A percentile compares a stretch with the other conserved stretches of the same genome.
These are phyloP conservation scores for Drosophila mayri DNA, from an alignment of 1,140 invertebrate genomes.

Conservation along the genomic window DNA sequence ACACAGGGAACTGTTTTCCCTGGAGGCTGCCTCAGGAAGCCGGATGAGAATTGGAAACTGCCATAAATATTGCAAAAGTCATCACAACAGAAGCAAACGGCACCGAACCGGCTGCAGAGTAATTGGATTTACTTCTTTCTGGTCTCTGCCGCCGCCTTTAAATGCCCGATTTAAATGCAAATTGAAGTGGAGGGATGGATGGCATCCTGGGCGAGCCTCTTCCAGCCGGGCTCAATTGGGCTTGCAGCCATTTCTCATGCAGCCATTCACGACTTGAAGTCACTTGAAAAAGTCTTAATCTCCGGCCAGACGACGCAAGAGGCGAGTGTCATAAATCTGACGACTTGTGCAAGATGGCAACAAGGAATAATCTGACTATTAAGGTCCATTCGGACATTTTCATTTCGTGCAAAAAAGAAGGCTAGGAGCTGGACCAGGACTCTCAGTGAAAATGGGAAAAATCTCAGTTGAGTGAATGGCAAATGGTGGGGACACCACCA, in stretches of 20 bases:
- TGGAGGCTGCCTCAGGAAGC: conserved; percentile 1
- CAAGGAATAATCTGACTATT: conserved; percentile 54
- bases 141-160: conserved; percentile 4
- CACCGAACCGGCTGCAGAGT: conserved; percentile 1
- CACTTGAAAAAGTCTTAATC: conserved; percentile 29
- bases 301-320: conserved; percentile 8
- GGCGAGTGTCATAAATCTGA: conserved; percentile 47
- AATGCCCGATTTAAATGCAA: conserved; percentile 51
- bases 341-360: conserved; percentile 40
- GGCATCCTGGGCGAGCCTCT: neutral
- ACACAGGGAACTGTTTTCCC: neutral
- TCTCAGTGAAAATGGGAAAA: conserved; percentile 21
- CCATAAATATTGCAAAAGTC: conserved; percentile 52
- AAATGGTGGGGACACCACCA: conserved; percentile 18
- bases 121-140: conserved; percentile 42
- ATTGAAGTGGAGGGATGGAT: conserved; percentile 31
- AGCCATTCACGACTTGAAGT: conserved; percentile 21
- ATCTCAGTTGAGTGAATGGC: conserved; percentile 32
- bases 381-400: conserved; percentile 46
- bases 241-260: conserved; percentile 27
- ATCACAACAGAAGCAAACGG: conserved; percentile 34
- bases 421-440: neutral
- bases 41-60: conserved; percentile 14
- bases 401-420: conserved; percentile 11
- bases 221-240: conserved; percentile 11